phyloP scores from a whole-genome alignment of 2,888 invertebrate genomes.

The Plusia festucae region DNA sequence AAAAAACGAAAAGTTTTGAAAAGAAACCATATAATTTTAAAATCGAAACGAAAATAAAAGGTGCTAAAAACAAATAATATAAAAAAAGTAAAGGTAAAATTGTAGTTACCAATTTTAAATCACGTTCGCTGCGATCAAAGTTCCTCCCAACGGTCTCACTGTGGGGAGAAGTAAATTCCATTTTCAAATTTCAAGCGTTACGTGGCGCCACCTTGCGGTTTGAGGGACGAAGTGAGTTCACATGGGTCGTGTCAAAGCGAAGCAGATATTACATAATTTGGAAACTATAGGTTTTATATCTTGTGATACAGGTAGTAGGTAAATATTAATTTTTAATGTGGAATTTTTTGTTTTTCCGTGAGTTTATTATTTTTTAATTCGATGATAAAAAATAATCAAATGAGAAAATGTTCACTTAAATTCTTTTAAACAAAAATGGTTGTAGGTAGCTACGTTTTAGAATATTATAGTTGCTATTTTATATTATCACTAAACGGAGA shows the following conservation, averaged over 20 bases:
- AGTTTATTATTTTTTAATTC: no score
- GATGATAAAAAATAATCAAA: no score
- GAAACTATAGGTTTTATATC: constrained; percentile 24
- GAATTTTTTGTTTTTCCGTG: no score
- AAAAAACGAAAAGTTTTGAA: no score
- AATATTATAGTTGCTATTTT: neutral
- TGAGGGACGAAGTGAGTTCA: constrained; percentile 28
- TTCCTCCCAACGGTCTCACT: constrained; percentile 29
- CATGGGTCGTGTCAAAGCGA: constrained; percentile 18
- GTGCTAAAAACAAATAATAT: neutral
- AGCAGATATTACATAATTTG: constrained; percentile 16
- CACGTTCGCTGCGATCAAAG: constrained; percentile 25
- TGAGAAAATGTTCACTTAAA: no score
- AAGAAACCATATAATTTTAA: no score
- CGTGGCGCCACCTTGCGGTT: constrained; percentile 57
- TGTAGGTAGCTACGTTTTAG: no score
- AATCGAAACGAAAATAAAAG: neutral
- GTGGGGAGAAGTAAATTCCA: constrained; percentile 47
- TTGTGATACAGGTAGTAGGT: constrained; percentile 1
- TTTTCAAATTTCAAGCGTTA: constrained; percentile 57
- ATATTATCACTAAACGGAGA: neutral
- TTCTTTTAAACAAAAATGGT: no score
- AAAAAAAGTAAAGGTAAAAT: neutral
- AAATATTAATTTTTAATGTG: no score
- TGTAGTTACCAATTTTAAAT: constrained; percentile 28